phyloP scores from a whole-genome alignment of 64 coral and sea anemone species.

The Orbicella faveolata region DNA sequence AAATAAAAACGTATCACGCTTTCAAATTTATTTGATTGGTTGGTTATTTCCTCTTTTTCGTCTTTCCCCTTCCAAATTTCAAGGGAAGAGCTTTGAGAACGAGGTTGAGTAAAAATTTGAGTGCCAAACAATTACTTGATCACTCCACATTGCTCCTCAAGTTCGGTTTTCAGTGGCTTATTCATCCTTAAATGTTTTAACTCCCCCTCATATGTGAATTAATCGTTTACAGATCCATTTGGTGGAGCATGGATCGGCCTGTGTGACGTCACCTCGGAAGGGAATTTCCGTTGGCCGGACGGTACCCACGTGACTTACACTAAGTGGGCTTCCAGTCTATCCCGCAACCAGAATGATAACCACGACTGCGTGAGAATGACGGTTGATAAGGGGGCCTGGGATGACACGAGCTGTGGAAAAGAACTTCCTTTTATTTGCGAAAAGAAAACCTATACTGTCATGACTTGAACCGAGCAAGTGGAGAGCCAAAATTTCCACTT shows the following conservation, averaged over 20 bases:
- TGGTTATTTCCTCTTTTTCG: too few species aligned
- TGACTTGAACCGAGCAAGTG: too few species aligned
- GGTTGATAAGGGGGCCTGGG: neutral
- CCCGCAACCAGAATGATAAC: neutral
- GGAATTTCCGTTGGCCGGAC: slow-evolving; percentile 23
- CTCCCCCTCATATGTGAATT: neutral
- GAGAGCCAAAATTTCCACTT: too few species aligned
- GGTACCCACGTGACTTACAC: slow-evolving; percentile 22
- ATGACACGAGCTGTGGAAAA: neutral
- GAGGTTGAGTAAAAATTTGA: too few species aligned
- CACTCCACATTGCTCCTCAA: too few species aligned
- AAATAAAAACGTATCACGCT: too few species aligned
- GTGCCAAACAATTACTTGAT: too few species aligned
- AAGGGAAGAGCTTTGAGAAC: too few species aligned
- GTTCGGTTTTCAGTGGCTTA: too few species aligned
- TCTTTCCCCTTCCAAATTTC: too few species aligned
- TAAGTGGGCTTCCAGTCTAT: neutral
- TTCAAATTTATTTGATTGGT: too few species aligned
- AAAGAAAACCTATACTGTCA: neutral
- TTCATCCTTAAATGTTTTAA: too few species aligned
- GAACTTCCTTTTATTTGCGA: slow-evolving; percentile 20
- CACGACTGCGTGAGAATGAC: slow-evolving; percentile 24
- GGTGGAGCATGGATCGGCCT: slow-evolving; percentile 29
- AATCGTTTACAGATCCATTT: neutral
- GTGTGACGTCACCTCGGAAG: slow-evolving; percentile 30